phyloP scores from a whole-genome alignment of 1,140 invertebrate species.

The Drosophila sechellia region DNA sequence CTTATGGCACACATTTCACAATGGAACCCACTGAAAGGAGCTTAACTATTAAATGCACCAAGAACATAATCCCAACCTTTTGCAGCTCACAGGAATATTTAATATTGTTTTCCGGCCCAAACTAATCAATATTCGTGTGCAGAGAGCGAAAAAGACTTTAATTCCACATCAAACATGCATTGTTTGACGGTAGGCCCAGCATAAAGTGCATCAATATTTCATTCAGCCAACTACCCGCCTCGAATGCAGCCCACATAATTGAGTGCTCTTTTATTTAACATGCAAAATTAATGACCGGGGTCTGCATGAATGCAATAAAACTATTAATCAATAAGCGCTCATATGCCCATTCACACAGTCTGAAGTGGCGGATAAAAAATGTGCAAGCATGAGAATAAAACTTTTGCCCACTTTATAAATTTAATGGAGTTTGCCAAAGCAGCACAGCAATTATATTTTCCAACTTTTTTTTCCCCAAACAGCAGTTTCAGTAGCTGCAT shows the following conservation, averaged over 20 bases:
- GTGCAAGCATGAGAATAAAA: slow-evolving; percentile 24
- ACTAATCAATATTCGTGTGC: slow-evolving; percentile 29
- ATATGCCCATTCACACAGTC: slow-evolving; percentile 28
- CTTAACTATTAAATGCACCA: slow-evolving; percentile 11
- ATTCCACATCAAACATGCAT: slow-evolving; percentile 48
- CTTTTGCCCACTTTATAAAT: slow-evolving; percentile 67
- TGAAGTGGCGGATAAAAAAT: slow-evolving; percentile 32
- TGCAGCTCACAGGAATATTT: slow-evolving; percentile 7
- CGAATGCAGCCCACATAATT: slow-evolving; percentile 58
- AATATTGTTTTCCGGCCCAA: slow-evolving; percentile 15
- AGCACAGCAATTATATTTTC: slow-evolving; percentile 74
- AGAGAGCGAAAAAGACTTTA: slow-evolving; percentile 19
- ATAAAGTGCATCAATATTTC: slow-evolving; percentile 52
- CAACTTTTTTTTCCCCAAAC: slow-evolving; percentile 63
- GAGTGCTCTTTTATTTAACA: slow-evolving; percentile 73
- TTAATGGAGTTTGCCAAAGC: slow-evolving; percentile 65
- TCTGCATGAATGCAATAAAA: slow-evolving; percentile 66
- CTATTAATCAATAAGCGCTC: slow-evolving; percentile 72
- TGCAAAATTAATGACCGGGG: slow-evolving; percentile 67
- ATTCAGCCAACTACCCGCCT: slow-evolving; percentile 14
- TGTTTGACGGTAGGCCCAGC: slow-evolving; percentile 37
- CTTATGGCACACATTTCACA: too few species aligned
- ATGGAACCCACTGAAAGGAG: slow-evolving; percentile 3
- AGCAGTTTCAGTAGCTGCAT: slow-evolving; percentile 4
- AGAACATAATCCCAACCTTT: slow-evolving; percentile 6